These are phyloP conservation scores for Cydia splendana DNA, from an alignment of 1,140 invertebrate species.

Conservation along the genomic window DNA sequence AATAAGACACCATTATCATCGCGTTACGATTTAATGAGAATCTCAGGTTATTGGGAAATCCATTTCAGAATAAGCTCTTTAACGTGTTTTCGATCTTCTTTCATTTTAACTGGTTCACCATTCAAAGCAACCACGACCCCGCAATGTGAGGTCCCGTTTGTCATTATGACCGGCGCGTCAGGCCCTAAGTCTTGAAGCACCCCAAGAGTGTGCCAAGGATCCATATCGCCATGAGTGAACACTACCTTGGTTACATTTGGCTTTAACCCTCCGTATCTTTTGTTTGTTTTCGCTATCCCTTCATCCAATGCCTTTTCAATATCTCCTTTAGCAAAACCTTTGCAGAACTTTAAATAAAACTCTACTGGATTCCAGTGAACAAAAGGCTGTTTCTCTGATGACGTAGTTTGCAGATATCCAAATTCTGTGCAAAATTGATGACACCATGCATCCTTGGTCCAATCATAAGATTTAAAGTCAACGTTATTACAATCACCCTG, in stretches of 20 bases:
- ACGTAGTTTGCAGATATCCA: conserved; percentile 87
- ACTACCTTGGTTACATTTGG: conserved; percentile 79
- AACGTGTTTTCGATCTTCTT: background rate
- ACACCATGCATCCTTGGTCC: conserved; percentile 74
- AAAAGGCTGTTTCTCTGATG: conserved; percentile 47
- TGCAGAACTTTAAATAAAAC: conserved; percentile 15
- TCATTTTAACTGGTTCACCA: background rate
- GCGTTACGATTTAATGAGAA: too few relatives aligned
- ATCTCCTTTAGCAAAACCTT: conserved; percentile 35
- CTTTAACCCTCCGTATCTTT: conserved; percentile 77
- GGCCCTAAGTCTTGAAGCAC: conserved; percentile 49
- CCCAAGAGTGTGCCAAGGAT: conserved; percentile 82
- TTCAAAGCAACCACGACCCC: background rate
- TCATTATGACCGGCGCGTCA: conserved; percentile 19
- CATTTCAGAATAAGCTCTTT: conserved; percentile 5
- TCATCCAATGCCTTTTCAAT: conserved; percentile 56
- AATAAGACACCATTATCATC: too few relatives aligned
- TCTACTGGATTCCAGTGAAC: conserved; percentile 77
- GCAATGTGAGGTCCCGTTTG: conserved; percentile 26
- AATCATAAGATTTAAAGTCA: background rate
- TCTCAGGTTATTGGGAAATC: background rate
- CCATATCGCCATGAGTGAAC: conserved; percentile 80
- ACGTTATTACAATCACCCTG: background rate
- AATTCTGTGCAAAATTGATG: conserved; percentile 90
- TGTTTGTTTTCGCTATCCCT: conserved; percentile 78